Percentiles rank a stretch among this genome's conserved stretches.
These are phyloP conservation scores for Fistularia commersonii DNA, from an alignment of 2,797 vertebrate species.

Conservation along the genomic window DNA sequence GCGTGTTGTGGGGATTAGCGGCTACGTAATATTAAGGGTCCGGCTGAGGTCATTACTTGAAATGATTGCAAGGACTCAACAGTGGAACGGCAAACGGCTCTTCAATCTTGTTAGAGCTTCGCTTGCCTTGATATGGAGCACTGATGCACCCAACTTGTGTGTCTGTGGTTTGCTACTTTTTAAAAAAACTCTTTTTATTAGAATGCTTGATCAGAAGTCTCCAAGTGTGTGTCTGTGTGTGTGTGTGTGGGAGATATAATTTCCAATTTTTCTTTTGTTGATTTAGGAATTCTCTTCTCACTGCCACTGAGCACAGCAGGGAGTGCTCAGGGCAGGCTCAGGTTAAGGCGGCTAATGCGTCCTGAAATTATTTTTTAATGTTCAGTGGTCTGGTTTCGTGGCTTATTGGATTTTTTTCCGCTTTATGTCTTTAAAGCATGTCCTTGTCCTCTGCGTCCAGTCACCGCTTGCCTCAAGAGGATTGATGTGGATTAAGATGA, in stretches of 20 bases:
- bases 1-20: constrained; percentile 2
- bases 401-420: constrained; percentile 10
- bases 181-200: too few species aligned
- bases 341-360: constrained; percentile 23
- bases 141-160: constrained; percentile 14
- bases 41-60: constrained; percentile 25
- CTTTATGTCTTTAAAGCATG: constrained; percentile 22
- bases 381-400: constrained; percentile 13
- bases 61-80: constrained; percentile 24
- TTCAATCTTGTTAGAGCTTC: constrained; percentile 32
- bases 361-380: constrained; percentile 19
- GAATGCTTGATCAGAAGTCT: too few species aligned
- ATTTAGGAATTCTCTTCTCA: constrained; percentile 22
- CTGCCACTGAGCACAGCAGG: constrained; percentile 3
- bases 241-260: too few species aligned
- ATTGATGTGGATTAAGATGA: constrained; percentile 36
- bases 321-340: constrained; percentile 17
- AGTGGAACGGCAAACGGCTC: constrained; percentile 27
- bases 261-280: constrained; percentile 1
- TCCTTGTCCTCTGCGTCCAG: constrained; percentile 25
- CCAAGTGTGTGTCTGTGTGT: too few species aligned
- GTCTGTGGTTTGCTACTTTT: background rate
- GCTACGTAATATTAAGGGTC: constrained; percentile 10
- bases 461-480: constrained; percentile 20
- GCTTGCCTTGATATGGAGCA: constrained; percentile 18